These are phyloP conservation scores for Darevskia nairensis DNA, from an alignment of 2,797 vertebrate species.

Conservation along the genomic window DNA sequence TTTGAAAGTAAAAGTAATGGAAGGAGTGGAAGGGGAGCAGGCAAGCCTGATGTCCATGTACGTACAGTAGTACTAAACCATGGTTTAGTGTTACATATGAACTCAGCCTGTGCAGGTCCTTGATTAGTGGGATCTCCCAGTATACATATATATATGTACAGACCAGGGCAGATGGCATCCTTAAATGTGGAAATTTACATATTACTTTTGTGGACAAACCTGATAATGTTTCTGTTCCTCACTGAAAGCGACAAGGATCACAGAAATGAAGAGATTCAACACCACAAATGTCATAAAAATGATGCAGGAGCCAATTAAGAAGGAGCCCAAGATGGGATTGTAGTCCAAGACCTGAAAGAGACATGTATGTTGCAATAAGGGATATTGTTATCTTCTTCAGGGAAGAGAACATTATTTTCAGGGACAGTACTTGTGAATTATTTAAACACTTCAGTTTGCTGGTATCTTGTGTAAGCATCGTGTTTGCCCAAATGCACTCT, in stretches of 20 bases:
- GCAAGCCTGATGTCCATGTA: no score
- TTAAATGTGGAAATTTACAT: no score
- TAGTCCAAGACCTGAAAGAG: constrained; percentile 89
- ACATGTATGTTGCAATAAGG: constrained; percentile 44
- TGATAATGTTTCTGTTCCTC: constrained; percentile 92
- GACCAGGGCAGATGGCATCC: no score
- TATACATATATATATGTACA: background rate
- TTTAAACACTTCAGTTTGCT: background rate
- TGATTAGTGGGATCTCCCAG: background rate
- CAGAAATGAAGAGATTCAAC: constrained; percentile 96
- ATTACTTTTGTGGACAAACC: constrained; percentile 73
- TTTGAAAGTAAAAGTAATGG: no score
- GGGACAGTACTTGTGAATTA: background rate
- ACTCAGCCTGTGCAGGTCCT: no score
- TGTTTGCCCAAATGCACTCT: background rate
- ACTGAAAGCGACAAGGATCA: constrained; percentile 94
- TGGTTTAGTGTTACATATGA: no score
- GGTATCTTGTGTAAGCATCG: constrained; percentile 2
- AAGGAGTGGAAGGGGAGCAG: no score
- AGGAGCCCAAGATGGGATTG: constrained; percentile 90
- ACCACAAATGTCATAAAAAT: constrained; percentile 98
- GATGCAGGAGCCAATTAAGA: constrained; percentile 95
- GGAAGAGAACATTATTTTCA: background rate
- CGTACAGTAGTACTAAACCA: no score
- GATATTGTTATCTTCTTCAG: background rate